Percentiles rank a stretch among this genome's conserved stretches.
These are phyloP conservation scores for Parazoanthus atlanticus DNA, from an alignment of 92 coral and sea anemone species.

Conservation along the genomic window DNA sequence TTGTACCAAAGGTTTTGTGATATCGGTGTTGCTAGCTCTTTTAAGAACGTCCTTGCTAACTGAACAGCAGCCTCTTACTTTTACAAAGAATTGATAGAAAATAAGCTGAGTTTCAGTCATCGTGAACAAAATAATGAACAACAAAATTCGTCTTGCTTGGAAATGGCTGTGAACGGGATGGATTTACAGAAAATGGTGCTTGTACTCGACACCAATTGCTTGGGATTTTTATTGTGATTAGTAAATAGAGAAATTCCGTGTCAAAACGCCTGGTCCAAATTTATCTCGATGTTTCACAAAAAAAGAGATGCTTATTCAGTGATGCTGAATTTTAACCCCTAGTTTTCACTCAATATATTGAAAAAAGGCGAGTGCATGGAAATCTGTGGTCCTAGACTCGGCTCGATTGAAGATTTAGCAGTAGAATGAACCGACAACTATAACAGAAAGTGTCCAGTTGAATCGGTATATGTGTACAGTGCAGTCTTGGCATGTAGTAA, in stretches of 20 bases:
- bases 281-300: neutral
- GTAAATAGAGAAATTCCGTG: neutral
- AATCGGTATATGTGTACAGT: too few species aligned
- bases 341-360: too few species aligned
- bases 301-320: too few species aligned
- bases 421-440: too few species aligned
- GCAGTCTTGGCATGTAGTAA: neutral
- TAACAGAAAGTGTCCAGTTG: too few species aligned
- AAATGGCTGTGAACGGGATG: neutral
- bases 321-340: too few species aligned
- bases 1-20: neutral
- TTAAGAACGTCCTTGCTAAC: neutral
- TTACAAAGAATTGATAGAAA: too few species aligned
- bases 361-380: too few species aligned
- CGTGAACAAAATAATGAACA: too few species aligned
- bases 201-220: neutral
- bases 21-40: neutral
- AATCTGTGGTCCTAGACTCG: too few species aligned
- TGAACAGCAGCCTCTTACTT: neutral
- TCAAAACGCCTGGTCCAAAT: neutral
- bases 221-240: neutral
- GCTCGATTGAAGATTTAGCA: too few species aligned
- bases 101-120: too few species aligned
- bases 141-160: neutral
- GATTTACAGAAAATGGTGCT: neutral